A percentile compares a stretch with the other conserved stretches of the same genome.
These are phyloP conservation scores for Patiria pectinifera DNA, from an alignment of 53 echinoderm and acorn worm genomes.

Conservation along the genomic window DNA sequence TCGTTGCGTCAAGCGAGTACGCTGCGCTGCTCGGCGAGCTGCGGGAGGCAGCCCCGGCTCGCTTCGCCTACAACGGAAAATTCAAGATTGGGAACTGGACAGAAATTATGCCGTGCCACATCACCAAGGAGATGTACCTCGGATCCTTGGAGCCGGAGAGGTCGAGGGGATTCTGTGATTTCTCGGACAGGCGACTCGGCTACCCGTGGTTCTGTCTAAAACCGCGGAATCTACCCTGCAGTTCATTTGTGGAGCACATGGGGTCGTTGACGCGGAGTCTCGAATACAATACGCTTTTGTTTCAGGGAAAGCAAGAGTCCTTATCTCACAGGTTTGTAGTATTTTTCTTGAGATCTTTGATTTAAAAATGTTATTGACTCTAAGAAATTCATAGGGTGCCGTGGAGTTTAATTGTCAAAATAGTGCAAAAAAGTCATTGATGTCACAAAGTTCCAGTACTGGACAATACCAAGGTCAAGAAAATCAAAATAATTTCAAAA, in stretches of 20 bases:
- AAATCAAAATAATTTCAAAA: too few species aligned
- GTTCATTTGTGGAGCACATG: conserved; percentile 6
- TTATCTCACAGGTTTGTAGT: conserved; percentile 18
- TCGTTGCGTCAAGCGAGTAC: conserved; percentile 78
- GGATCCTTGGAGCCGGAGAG: conserved; percentile 12
- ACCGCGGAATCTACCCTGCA: conserved; percentile 9
- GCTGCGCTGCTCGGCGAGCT: conserved; percentile 58
- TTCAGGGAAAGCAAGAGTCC: not conserved
- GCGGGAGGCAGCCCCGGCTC: conserved; percentile 42
- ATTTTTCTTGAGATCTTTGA: not conserved
- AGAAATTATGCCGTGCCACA: conserved; percentile 36
- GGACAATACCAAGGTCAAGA: too few species aligned
- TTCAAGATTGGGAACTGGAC: not conserved
- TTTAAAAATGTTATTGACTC: too few species aligned
- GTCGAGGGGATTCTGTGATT: conserved; percentile 43
- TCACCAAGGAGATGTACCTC: conserved; percentile 53
- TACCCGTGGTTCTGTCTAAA: conserved; percentile 57
- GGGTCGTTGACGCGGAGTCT: not conserved
- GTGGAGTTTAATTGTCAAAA: too few species aligned
- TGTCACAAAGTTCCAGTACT: too few species aligned
- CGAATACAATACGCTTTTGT: not conserved
- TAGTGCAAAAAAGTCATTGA: too few species aligned
- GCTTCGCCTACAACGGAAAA: conserved; percentile 69
- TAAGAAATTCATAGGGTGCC: too few species aligned
- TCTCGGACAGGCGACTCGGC: conserved; percentile 10